Conservation (phyloP, 2,797 vertebrate genomes). For the Vespertilio murinus region DNA sequence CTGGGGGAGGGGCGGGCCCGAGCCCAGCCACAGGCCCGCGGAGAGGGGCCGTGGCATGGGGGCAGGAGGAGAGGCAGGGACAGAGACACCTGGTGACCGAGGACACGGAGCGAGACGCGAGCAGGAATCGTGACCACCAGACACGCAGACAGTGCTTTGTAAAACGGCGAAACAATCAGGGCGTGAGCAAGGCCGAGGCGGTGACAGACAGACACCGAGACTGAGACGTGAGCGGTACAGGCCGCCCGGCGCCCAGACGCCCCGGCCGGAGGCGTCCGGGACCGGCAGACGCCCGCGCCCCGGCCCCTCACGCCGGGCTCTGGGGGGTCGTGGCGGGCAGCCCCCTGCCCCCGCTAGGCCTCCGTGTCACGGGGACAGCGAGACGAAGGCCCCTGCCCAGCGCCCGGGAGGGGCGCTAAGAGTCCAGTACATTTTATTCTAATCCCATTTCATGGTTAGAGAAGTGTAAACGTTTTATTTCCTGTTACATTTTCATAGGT, state of each 20-base stretch:
- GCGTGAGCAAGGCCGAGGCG: not conserved
- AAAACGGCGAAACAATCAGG: not conserved
- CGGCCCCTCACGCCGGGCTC: conserved; percentile 53
- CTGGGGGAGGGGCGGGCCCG: too few relatives aligned
- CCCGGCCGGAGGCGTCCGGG: not conserved
- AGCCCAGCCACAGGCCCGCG: too few relatives aligned
- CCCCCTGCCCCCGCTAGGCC: conserved; percentile 54
- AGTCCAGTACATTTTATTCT: not conserved
- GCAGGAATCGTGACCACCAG: not conserved
- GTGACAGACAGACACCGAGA: not conserved
- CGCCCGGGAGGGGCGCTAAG: conserved; percentile 59
- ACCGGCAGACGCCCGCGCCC: not conserved
- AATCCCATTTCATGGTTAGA: too few relatives aligned
- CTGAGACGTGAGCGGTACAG: not conserved
- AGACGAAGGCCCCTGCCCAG: conserved; percentile 58
- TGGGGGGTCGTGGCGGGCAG: conserved; percentile 65
- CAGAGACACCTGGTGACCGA: not conserved
- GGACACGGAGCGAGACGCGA: not conserved
- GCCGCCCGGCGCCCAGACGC: not conserved
- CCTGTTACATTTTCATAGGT: not conserved
- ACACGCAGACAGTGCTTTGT: not conserved
- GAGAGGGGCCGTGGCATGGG: not conserved
- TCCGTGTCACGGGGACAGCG: conserved; percentile 55
- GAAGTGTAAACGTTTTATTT: too few relatives aligned
- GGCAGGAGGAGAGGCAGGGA: not conserved